phyloP scores from a whole-genome alignment of 2,113 vertebrate species.

The Phaethon lepturus region DNA sequence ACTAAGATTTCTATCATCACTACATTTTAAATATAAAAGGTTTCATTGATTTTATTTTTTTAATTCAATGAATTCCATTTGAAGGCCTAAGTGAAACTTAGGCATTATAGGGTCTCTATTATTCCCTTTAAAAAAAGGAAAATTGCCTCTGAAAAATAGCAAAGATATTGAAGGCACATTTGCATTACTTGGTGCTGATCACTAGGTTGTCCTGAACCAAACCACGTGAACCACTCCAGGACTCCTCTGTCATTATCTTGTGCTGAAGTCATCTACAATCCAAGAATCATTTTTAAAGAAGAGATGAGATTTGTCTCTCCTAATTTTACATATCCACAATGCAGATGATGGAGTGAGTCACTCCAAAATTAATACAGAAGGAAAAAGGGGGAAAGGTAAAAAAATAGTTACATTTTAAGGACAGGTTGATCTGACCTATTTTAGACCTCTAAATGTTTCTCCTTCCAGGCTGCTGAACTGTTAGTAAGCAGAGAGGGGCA shows the following conservation, averaged over 20 bases:
- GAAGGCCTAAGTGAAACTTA: not conserved
- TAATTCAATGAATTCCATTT: not conserved
- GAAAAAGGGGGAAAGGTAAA: not conserved
- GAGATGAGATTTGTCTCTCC: not conserved
- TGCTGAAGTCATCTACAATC: not conserved
- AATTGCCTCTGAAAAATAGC: not conserved
- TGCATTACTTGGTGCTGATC: not conserved
- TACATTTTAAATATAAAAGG: not conserved
- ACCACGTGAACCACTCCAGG: not conserved
- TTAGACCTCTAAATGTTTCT: not conserved
- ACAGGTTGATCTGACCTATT: not conserved
- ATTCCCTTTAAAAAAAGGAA: not conserved
- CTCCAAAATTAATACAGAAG: not conserved
- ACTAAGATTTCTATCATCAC: not conserved
- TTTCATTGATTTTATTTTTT: not conserved
- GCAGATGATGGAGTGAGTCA: not conserved
- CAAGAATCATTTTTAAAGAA: not conserved
- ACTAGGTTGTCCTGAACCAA: not conserved
- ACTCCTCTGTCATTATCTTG: not conserved
- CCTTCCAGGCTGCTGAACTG: not conserved
- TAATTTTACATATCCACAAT: not conserved
- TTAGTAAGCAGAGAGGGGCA: not conserved
- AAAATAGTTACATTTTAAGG: not conserved
- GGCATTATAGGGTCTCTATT: not conserved
- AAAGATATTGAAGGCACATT: not conserved